Evolutionary conservation across 2,797 vertebrate species (phyloP), one percentile per base, ranked within the genome.

Genomic region (Neopelma chrysocephalum): DNA sequence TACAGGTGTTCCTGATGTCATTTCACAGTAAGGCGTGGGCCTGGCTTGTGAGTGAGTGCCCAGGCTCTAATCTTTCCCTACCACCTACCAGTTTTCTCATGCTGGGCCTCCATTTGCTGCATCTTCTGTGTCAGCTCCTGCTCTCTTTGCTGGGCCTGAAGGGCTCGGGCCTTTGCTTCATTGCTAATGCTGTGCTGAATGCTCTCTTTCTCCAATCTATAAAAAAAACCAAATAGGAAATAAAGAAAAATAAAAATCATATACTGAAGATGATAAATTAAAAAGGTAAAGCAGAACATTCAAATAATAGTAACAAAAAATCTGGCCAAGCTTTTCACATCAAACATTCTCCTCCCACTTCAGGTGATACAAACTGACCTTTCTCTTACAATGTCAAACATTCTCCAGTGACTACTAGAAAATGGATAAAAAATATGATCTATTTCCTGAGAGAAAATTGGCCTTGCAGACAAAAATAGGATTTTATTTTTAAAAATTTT

Each of bases 1-100:
- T 99, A 99, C 98, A 99, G 98, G 98, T 99, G 98, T 98, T 98
- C 98, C 98, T 98, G 98, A 98, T 98, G 98, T 98, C 98, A 98
- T 98, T 98, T 97, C 98, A 98, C 97, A 98, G 98, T 97, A 95
- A 98, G 98, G 97, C 98, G 97, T 98, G 97, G 98, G 98, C 98
- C 96, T 96, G 97, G 97, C 97, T 97, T 96, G 98, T 97, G 97
- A 97, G 97, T 93, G 68, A 95, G 97, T 97, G 97, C 97, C 97
- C 97, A 96, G 97, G 97, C 98, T 98, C 98, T 98, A 98, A 98
- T 98, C 98, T 98, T 97, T 97, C 96, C 97, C 97, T 97, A 98
- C 98, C 98, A 98, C 98, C 98, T 98, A 98, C 99, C 99, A 98
- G 98, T 98, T 98, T 97, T 98, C 98, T 98, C 98, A 98, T 99